Evolutionary conservation across 2,113 vertebrate genomes (phyloP).

Genomic region (Salminus brasiliensis): DNA sequence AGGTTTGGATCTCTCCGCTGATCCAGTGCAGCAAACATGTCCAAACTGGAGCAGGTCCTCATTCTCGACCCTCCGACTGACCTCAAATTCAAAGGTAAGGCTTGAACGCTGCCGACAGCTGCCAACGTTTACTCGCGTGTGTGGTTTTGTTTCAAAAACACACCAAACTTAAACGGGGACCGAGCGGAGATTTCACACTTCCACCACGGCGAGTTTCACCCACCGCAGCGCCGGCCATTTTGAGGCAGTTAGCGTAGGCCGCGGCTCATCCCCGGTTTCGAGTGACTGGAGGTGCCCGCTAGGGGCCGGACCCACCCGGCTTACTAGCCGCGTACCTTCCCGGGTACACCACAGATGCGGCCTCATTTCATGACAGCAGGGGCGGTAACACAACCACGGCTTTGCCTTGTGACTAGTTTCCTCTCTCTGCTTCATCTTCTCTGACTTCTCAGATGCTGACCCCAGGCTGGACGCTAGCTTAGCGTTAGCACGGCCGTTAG

Average conservation of each 20-base stretch:
- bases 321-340: not conserved
- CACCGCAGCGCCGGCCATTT: constrained; percentile 73
- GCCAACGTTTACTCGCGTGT: not conserved
- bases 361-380: too few species aligned
- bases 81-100: constrained; percentile 94
- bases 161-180: constrained; percentile 7
- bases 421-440: too few species aligned
- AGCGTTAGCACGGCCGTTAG: not conserved
- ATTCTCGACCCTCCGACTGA: constrained; percentile 89
- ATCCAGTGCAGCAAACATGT: constrained; percentile 81
- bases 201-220: constrained; percentile 50
- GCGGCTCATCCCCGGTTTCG: constrained; percentile 59
- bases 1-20: constrained; percentile 63
- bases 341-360: not conserved
- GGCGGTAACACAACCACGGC: not conserved
- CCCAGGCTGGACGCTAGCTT: too few species aligned
- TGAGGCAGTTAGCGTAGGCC: constrained; percentile 68
- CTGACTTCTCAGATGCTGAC: too few species aligned
- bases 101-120: not conserved
- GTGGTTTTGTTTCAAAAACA: not conserved
- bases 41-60: constrained; percentile 92
- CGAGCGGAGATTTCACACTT: constrained; percentile 52
- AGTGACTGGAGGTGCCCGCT: constrained; percentile 61
- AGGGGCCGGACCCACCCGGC: not conserved
- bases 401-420: not conserved